These are phyloP conservation scores for Echeneis naucrates DNA, from an alignment of 2,797 vertebrate species.

Conservation along the genomic window DNA sequence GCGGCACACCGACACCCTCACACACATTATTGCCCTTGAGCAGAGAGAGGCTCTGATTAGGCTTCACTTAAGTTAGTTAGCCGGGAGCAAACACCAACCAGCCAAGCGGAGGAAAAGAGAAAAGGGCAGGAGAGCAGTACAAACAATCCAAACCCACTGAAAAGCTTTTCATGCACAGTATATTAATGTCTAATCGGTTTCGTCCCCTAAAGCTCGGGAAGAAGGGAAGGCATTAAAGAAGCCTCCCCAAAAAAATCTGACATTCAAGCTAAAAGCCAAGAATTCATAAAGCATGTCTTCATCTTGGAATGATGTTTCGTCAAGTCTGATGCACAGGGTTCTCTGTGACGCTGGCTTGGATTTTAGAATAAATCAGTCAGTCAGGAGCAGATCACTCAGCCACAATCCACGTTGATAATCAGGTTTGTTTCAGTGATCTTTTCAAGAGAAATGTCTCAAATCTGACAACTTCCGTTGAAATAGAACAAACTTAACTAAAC, in stretches of 20 bases:
- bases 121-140: conserved; percentile 30
- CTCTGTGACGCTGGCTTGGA: background rate
- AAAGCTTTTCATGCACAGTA: conserved; percentile 17
- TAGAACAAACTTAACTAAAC: background rate
- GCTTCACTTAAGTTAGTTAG: conserved; percentile 55
- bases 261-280: background rate
- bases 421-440: too few species aligned
- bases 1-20: conserved; percentile 37
- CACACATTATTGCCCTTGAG: conserved; percentile 60
- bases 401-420: background rate
- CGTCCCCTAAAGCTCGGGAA: conserved; percentile 4
- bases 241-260: background rate
- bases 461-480: background rate
- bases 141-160: conserved; percentile 10
- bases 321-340: background rate
- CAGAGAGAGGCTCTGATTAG: conserved; percentile 60
- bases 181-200: conserved; percentile 31
- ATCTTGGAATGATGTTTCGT: background rate
- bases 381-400: background rate
- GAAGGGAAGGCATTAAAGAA: background rate
- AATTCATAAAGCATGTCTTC: conserved; percentile 5
- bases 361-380: background rate
- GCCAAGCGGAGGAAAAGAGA: conserved; percentile 13
- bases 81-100: conserved; percentile 46
- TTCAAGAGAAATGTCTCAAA: too few species aligned